Base-by-base conservation (phyloP, 2,888 invertebrate species). In the Clitarchus hookeri region DNA sequence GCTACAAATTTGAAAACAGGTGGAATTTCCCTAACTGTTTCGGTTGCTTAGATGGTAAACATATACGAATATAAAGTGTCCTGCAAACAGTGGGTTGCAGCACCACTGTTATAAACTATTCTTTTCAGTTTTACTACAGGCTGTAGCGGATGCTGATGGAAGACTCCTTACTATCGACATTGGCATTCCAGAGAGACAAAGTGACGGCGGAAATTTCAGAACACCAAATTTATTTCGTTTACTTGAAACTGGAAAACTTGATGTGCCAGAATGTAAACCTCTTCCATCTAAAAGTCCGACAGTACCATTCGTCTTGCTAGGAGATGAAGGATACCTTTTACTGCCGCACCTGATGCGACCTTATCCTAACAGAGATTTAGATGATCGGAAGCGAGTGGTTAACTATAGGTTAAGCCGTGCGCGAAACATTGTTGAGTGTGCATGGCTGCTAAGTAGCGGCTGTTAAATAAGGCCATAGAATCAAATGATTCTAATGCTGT, bases 371-470 rank as follows among this genome's bases (percentile, higher is more conserved):
- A 82, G 82, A 82, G 82, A 82, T 44, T 82, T 82, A 44, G 82
- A 27, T 82, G 82, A 27, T 27, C 36, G 44, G 27, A 82, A 82
- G 44, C 11, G 82, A 19, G 44, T 82, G 27, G 6, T 82, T 82
- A 82, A 82, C 26, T 82, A 82, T n/a, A 27, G 82, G 9, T 82
- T 82, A 44, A 82, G 82, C n/a, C 82, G 82, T 82, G 82, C 82
- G 19, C 13, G 82, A 44, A 82, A 27, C 27, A 82, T n/a, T 82
- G 82, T 82, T 82, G 82, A 82, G 26, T 82, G 27, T 6, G 27
- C 27, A 26, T 82, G 82, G 19, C 27, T 12, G 82, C 82, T 23
- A 82, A 82, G 23, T 82, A 27, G 82, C 6, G 82, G 23, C 27
- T 82, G 82, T 65, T 65, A 65, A 65, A 65, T 65, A 65, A 65